Base-by-base conservation (phyloP, 2,113 vertebrate genomes). In the Muntiacus muntjak region DNA sequence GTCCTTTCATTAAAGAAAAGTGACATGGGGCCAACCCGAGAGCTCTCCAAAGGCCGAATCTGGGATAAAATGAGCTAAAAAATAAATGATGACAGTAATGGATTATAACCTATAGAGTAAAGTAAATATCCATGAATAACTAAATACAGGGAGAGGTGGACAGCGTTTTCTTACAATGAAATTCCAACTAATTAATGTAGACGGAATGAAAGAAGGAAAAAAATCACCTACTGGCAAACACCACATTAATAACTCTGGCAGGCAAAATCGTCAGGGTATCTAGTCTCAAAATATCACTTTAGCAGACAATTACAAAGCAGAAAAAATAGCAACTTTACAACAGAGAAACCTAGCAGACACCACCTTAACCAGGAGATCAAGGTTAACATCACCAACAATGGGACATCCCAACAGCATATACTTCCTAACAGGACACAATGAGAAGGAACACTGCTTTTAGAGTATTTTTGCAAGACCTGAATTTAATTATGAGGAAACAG, bases 1-100 rank as follows among this genome's bases (percentile, higher is more conserved):
- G 43, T 85, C 85, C 30, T 96, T 54, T 94, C 84, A 95, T 60
- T 89, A 90, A 95, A 96, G 94, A 40, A 96, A 54, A 90, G 71
- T 36, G 55, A 91, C 89, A 95, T 16, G 88, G 64, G 96, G 30
- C 17, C 74, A 89, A 91, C 36, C 1, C 15, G 55, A 95, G 30
- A 78, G 52, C 45, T 94, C 36, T 55, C 55, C 79, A 94, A 91
- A 97, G 94, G 90, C 52, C 90, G 58, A 91, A 96, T 47, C 54
- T 60, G 87, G 47, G 78, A 87, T 47, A 64, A 89, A 10, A 79
- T 33, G 43, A 89, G 14, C 28, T 90, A 54, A 92, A 94, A 88
- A 91, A 88, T 17, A 67, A 93, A 71, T 30, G 89, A 94, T 40
- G 83, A 86, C 2, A 82, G 52, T 2, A 89, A 93, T 0, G 12